These are phyloP conservation scores for Congeria kusceri DNA, from an alignment of 2,888 invertebrate genomes.

Conservation along the genomic window DNA sequence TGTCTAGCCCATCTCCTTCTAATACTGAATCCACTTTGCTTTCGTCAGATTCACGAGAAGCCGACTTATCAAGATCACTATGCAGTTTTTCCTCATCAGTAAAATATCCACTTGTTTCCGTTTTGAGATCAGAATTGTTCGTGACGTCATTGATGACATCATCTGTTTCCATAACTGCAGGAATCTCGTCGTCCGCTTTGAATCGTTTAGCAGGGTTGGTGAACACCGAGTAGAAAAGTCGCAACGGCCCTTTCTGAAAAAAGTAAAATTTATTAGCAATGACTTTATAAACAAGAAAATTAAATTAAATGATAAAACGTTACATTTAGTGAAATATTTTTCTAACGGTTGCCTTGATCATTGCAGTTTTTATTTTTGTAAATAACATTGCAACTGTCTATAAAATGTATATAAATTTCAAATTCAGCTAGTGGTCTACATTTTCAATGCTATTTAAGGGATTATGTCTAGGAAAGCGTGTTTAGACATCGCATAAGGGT, in stretches of 20 bases:
- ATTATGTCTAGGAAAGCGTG: too few species aligned
- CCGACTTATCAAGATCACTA: constrained; percentile 34
- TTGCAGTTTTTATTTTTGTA: too few species aligned
- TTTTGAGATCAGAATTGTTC: constrained; percentile 42
- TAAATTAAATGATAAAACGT: too few species aligned
- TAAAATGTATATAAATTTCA: too few species aligned
- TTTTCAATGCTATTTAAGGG: too few species aligned
- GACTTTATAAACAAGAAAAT: not conserved
- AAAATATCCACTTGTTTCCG: constrained; percentile 57
- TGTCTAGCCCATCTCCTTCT: constrained; percentile 30
- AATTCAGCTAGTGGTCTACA: too few species aligned
- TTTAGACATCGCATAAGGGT: too few species aligned
- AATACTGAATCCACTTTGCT: constrained; percentile 29
- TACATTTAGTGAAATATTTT: too few species aligned
- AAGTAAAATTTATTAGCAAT: not conserved
- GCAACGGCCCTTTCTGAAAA: constrained; percentile 88
- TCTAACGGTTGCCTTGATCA: too few species aligned
- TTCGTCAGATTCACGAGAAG: constrained; percentile 19
- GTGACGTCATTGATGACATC: constrained; percentile 19
- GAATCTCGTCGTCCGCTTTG: constrained; percentile 41
- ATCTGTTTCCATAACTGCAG: constrained; percentile 47
- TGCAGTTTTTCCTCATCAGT: constrained; percentile 40
- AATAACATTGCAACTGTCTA: too few species aligned
- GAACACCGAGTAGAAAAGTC: constrained; percentile 87
- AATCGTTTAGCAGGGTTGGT: constrained; percentile 72